A percentile compares a stretch with the other conserved stretches of the same genome.
Evolutionary conservation across 2,797 vertebrate species (phyloP).

Genomic region (Sardinella longiceps): DNA sequence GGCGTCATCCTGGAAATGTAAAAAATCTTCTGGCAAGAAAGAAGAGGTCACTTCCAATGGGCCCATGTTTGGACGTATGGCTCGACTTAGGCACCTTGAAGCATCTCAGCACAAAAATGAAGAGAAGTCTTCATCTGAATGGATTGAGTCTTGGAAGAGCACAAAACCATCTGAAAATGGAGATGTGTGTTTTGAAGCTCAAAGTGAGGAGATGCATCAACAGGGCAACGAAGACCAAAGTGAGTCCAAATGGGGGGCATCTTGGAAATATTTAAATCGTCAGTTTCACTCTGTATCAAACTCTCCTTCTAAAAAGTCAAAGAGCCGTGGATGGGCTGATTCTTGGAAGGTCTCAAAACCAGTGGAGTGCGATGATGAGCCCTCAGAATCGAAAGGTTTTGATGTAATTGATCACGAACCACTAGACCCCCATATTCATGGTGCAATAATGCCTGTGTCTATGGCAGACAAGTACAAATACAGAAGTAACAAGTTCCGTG

Average conservation of each 20-base stretch:
- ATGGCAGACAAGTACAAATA: constrained; percentile 38
- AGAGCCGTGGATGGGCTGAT: constrained; percentile 48
- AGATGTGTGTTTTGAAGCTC: not conserved
- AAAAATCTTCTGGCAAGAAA: constrained; percentile 32
- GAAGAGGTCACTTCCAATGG: constrained; percentile 3
- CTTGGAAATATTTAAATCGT: constrained; percentile 61
- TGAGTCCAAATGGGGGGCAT: constrained; percentile 50
- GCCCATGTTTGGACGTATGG: constrained; percentile 21
- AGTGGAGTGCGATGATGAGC: constrained; percentile 35
- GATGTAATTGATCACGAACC: constrained; percentile 1
- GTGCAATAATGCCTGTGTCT: constrained; percentile 39
- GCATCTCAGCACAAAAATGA: constrained; percentile 48
- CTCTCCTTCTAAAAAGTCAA: constrained; percentile 13
- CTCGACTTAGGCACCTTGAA: not conserved
- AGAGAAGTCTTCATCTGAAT: constrained; percentile 55
- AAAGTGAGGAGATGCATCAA: not conserved
- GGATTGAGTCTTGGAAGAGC: constrained; percentile 63
- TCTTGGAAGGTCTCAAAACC: constrained; percentile 59
- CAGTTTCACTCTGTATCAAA: constrained; percentile 29
- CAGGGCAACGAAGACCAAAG: constrained; percentile 25
- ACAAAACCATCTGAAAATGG: constrained; percentile 54
- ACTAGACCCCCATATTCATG: constrained; percentile 30
- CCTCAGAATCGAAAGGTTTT: constrained; percentile 15
- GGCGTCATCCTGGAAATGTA: constrained; percentile 64
- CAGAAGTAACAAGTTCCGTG: constrained; percentile 33